phyloP scores from a whole-genome alignment of 2,797 vertebrate genomes.

The Etheostoma nigrum region DNA sequence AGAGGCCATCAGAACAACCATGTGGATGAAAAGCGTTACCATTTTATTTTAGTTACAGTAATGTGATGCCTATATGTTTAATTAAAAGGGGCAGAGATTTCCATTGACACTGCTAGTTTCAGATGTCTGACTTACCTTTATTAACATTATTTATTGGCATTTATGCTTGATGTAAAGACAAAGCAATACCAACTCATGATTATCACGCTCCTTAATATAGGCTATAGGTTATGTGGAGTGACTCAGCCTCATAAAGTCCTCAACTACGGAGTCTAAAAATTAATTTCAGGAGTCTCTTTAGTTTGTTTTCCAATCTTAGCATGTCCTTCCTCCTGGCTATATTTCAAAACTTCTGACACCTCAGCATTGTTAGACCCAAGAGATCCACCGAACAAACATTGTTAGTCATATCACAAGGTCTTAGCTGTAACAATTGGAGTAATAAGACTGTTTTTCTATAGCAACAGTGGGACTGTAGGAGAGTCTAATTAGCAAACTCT shows the following conservation, averaged over 20 bases:
- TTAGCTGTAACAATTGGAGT: neutral
- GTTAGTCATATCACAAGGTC: constrained; percentile 1
- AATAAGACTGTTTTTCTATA: neutral
- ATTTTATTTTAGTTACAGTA: constrained; percentile 4
- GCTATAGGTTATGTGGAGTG: no score
- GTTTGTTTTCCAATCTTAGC: neutral
- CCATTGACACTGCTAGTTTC: neutral
- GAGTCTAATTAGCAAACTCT: constrained; percentile 14
- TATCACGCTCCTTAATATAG: neutral
- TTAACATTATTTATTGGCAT: neutral
- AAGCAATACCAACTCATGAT: neutral
- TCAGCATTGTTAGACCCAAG: neutral
- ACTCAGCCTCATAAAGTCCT: neutral
- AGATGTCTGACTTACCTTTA: neutral
- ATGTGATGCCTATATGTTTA: neutral
- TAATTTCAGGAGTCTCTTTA: neutral
- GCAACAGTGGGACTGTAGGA: neutral
- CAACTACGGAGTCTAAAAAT: neutral
- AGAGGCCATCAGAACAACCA: constrained; percentile 54
- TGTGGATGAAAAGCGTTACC: constrained; percentile 12
- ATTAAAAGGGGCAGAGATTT: neutral
- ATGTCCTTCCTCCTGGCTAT: constrained; percentile 28
- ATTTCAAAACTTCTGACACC: constrained; percentile 12
- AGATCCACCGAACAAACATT: constrained; percentile 9
- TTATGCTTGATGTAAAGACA: neutral